A percentile compares a stretch with the other conserved stretches of the same genome.
These are phyloP conservation scores for Agriopis marginaria DNA, from an alignment of 2,888 invertebrate species.

Conservation along the genomic window DNA sequence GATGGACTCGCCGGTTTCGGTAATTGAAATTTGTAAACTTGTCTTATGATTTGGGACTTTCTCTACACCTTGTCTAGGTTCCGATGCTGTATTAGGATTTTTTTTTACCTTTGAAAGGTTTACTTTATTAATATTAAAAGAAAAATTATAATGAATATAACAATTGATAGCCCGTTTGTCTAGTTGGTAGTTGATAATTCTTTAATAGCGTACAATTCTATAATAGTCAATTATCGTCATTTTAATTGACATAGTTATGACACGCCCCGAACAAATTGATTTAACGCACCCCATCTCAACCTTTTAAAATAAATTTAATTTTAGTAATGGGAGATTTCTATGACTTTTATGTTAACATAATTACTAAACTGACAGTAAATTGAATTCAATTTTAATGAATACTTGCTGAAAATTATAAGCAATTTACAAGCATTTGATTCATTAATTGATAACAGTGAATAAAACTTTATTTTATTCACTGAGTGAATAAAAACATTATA, in stretches of 20 bases:
- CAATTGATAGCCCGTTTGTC: too few species aligned
- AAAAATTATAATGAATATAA: too few species aligned
- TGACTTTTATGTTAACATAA: neutral
- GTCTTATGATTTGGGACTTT: constrained; percentile 30
- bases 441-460: too few species aligned
- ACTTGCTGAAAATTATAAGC: too few species aligned
- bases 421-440: too few species aligned
- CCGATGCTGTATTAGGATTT: too few species aligned
- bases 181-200: too few species aligned
- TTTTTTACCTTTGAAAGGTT: too few species aligned
- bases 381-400: neutral
- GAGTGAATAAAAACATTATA: too few species aligned
- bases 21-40: constrained; percentile 42
- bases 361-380: neutral
- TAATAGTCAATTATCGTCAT: constrained; percentile 17
- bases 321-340: constrained; percentile 8
- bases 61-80: neutral
- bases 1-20: constrained; percentile 36
- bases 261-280: constrained; percentile 18
- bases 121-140: too few species aligned
- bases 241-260: constrained; percentile 30
- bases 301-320: constrained; percentile 29
- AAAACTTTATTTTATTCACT: too few species aligned
- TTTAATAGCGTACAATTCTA: constrained; percentile 8
- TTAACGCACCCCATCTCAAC: constrained; percentile 30